Evolutionary conservation across 2,113 vertebrate genomes (phyloP), one percentile per base, ranked within the genome.

Genomic region (Poeciliopsis prolifica): DNA sequence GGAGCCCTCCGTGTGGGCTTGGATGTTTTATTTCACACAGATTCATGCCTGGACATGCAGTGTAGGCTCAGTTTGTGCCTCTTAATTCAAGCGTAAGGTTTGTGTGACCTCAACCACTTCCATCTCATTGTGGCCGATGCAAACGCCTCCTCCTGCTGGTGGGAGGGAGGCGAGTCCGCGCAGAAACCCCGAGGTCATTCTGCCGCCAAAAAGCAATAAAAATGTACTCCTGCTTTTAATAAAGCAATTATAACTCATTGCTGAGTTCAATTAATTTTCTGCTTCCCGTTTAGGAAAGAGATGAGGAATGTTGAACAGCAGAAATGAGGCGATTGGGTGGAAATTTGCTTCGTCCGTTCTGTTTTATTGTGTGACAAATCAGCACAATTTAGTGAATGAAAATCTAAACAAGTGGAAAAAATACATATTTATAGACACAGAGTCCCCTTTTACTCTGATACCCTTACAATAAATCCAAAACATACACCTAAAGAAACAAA

Each of bases 181-280:
- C 69, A 7, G 72, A 31, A 84, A 84, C 70, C 89, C 89, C 1
- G 69, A 83, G 90, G 91, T 88, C 84, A 85, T 91, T 80, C 76
- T 72, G 48, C 82, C 28, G 24, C 71, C 73, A 82, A 78, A 91
- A 84, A 88, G 89, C 88, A 89, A 92, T 92, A 91, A 90, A 91
- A 90, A 88, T 83, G 81, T 79, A 81, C 84, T 91, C 81, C 82
- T 83, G 85, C 85, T 90, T 91, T 89, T 90, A 90, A 90, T 89
- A 91, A 93, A 91, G 87, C 88, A 88, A 91, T 93, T 91, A 88
- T 85, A 88, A 86, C 86, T 92, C 86, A 91, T 89, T 84, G 75
- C 86, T 19, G 72, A 72, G 66, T 89, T 91, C 84, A 89, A 89
- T 91, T 89, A 87, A 88, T 89, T 89, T 84, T 29, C 85, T 80